Percentiles rank a stretch among this genome's conserved stretches.
Conservation (phyloP, 2,888 invertebrate genomes). For the Epistrophe grossulariae region DNA sequence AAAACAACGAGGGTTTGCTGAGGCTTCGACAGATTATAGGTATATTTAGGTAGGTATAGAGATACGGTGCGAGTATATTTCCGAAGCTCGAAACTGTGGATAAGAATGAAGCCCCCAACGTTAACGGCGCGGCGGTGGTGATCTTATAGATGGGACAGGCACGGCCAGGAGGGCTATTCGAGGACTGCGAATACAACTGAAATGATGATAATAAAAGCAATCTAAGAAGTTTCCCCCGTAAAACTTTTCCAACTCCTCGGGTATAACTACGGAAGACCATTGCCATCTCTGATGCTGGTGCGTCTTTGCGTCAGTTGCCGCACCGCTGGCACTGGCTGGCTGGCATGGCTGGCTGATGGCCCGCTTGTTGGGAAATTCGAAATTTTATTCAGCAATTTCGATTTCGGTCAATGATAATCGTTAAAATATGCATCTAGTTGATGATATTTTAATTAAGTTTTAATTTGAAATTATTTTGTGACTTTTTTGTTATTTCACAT, state of each 20-base stretch:
- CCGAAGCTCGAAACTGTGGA: constrained; percentile 32
- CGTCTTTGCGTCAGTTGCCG: constrained; percentile 55
- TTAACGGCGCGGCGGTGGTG: constrained; percentile 30
- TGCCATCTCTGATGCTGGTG: not conserved
- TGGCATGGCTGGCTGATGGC: not conserved
- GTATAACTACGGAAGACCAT: constrained; percentile 18
- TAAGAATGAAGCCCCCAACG: constrained; percentile 45
- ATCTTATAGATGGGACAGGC: not conserved
- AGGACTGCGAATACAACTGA: constrained; percentile 57
- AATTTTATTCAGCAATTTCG: constrained; percentile 74
- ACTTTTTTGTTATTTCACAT: constrained; percentile 28
- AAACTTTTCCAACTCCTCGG: constrained; percentile 60
- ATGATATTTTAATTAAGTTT: constrained; percentile 77
- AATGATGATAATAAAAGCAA: constrained; percentile 78
- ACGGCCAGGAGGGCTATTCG: not conserved
- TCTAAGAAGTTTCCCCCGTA: constrained; percentile 77
- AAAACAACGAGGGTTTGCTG: constrained; percentile 21
- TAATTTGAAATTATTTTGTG: constrained; percentile 74
- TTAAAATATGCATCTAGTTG: constrained; percentile 76
- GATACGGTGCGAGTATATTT: constrained; percentile 35
- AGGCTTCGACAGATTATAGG: constrained; percentile 62
- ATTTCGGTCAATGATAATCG: constrained; percentile 77
- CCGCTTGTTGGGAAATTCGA: constrained; percentile 29
- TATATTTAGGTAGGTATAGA: constrained; percentile 2
- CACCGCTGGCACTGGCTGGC: constrained; percentile 43